Conservation (phyloP, 2,113 vertebrate genomes). For the Aramus guarauna region DNA sequence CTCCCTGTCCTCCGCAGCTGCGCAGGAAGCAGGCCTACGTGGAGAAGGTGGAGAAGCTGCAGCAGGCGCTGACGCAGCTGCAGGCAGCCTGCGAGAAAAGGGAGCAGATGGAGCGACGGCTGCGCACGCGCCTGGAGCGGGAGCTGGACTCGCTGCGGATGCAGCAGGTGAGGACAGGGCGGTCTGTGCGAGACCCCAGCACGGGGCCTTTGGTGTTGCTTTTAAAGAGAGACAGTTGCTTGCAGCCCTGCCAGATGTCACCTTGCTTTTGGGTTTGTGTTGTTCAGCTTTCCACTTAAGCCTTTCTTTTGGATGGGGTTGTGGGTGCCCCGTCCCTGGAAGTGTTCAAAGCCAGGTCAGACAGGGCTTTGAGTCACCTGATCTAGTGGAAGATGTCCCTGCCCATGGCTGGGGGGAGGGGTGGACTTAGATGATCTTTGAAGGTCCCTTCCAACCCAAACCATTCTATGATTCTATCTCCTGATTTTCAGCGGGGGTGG, state of each 20-base stretch:
- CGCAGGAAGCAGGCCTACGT: slow-evolving; percentile 84
- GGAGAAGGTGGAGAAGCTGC: slow-evolving; percentile 85
- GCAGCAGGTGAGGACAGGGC: slow-evolving; percentile 75
- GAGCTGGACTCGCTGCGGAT: slow-evolving; percentile 82
- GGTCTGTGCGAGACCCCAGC: not conserved
- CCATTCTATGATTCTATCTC: not conserved
- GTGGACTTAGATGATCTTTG: not conserved
- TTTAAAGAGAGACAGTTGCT: not conserved
- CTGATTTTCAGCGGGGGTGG: not conserved
- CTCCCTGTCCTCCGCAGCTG: slow-evolving; percentile 56
- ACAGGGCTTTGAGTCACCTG: not conserved
- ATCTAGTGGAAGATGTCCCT: not conserved
- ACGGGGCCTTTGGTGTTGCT: accelerated
- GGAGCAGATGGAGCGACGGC: slow-evolving; percentile 85
- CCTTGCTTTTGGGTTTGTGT: not conserved
- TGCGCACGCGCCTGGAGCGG: slow-evolving; percentile 82
- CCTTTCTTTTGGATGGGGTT: not conserved
- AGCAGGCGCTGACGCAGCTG: slow-evolving; percentile 83
- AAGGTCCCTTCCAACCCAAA: not conserved
- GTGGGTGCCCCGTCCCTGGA: not conserved
- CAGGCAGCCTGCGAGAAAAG: slow-evolving; percentile 82
- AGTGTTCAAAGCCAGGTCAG: not conserved
- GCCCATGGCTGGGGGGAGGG: no score
- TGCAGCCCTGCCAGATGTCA: not conserved
- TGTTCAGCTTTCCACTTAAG: not conserved